phyloP scores from a whole-genome alignment of 2,888 invertebrate genomes.

The Drosophila conformis region DNA sequence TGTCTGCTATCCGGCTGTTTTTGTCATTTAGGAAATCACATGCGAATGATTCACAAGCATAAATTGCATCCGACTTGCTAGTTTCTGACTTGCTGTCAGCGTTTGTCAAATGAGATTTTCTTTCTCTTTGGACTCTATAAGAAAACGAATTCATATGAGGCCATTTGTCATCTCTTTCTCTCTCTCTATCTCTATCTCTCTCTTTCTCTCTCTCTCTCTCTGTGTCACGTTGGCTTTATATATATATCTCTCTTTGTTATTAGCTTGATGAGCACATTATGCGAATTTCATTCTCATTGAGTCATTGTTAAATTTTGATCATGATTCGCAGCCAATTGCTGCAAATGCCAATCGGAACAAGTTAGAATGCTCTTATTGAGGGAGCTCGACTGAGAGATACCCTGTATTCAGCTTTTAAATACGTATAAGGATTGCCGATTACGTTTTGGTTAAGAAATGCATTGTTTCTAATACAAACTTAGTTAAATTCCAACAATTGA shows the following conservation, averaged over 20 bases:
- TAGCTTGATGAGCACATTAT: conserved; percentile 6
- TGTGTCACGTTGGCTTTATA: not conserved
- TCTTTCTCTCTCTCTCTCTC: not conserved
- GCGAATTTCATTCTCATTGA: conserved; percentile 24
- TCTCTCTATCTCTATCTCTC: not conserved
- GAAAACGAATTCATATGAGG: conserved; percentile 55
- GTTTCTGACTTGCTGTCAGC: conserved; percentile 43
- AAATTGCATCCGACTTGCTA: conserved; percentile 33
- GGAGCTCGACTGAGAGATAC: not conserved
- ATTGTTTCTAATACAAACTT: not conserved
- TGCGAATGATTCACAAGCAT: conserved; percentile 60
- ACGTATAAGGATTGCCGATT: not conserved
- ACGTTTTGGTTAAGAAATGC: not conserved
- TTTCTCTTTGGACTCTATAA: conserved; percentile 46
- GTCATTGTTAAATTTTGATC: conserved; percentile 60
- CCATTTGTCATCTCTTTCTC: conserved; percentile 6
- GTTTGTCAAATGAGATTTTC: conserved; percentile 42
- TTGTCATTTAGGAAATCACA: conserved; percentile 67
- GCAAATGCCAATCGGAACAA: conserved; percentile 50
- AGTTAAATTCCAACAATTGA: not conserved
- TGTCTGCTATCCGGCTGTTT: conserved; percentile 39
- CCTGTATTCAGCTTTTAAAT: not conserved
- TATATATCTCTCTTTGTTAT: not conserved
- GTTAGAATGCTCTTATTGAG: not conserved
- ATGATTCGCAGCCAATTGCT: conserved; percentile 60